Evolutionary conservation across 2,113 vertebrate species (phyloP).

Genomic region (Okapia johnstoni): DNA sequence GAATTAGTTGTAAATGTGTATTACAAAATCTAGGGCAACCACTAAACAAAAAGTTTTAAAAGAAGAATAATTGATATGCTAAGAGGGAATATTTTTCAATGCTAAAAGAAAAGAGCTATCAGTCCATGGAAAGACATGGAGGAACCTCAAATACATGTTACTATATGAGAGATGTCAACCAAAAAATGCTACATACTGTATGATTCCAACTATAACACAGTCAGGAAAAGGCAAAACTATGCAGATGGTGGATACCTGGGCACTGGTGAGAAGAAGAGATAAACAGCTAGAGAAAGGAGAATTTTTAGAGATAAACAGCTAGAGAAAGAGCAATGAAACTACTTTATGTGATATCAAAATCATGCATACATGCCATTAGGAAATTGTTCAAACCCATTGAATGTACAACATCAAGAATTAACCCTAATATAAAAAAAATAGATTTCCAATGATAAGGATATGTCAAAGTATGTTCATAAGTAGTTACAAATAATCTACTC

Average conservation of each 20-base stretch:
- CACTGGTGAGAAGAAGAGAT: not conserved
- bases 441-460: not conserved
- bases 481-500: not conserved
- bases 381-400: not conserved
- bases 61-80: not conserved
- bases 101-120: not conserved
- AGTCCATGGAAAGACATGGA: not conserved
- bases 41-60: not conserved
- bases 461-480: not conserved
- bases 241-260: not conserved
- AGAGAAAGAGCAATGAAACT: not conserved
- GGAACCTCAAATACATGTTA: not conserved
- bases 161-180: not conserved
- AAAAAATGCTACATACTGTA: not conserved
- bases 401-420: not conserved
- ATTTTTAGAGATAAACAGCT: not conserved
- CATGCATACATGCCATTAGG: not conserved
- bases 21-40: not conserved
- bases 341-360: not conserved
- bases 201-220: not conserved
- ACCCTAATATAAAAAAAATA: not conserved
- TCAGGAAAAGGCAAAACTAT: not conserved
- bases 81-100: not conserved
- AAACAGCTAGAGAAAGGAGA: not conserved
- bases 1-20: not conserved